Conservation (phyloP, 2,888 invertebrate genomes). For the Himalopsyche kuldschensis region DNA sequence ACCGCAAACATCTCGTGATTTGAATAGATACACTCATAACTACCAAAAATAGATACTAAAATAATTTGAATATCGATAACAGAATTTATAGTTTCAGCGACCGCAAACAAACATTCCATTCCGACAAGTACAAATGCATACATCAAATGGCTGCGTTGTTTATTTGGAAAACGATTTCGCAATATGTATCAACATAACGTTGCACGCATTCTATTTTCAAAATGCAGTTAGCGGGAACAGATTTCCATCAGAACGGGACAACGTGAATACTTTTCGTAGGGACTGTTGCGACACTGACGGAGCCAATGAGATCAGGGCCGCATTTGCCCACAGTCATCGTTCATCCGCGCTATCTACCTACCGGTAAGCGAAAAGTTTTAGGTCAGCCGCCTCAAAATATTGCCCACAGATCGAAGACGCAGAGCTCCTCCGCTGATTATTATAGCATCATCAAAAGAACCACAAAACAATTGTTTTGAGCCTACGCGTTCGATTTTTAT, state of each 20-base stretch:
- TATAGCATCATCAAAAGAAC: not conserved
- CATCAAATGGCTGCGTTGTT: not conserved
- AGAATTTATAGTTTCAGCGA: not conserved
- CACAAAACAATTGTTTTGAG: not conserved
- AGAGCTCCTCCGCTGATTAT: not conserved
- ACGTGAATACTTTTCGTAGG: not conserved
- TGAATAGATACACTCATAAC: not conserved
- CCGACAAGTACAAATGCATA: not conserved
- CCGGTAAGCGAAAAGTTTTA: not conserved
- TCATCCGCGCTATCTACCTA: too few species aligned
- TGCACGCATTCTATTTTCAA: not conserved
- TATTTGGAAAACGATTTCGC: not conserved
- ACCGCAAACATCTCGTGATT: not conserved
- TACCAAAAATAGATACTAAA: not conserved
- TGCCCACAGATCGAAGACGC: not conserved
- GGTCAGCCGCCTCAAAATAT: not conserved
- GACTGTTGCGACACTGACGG: not conserved
- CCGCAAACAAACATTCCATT: not conserved
- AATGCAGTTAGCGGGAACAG: not conserved
- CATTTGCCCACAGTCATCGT: not conserved
- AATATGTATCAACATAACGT: not conserved
- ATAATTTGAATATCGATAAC: not conserved
- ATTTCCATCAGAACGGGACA: not conserved
- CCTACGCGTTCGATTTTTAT: too few species aligned
- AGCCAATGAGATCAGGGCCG: not conserved